Base-by-base conservation (phyloP, 1,140 invertebrate genomes). In the Neuroterus valhalla region DNA sequence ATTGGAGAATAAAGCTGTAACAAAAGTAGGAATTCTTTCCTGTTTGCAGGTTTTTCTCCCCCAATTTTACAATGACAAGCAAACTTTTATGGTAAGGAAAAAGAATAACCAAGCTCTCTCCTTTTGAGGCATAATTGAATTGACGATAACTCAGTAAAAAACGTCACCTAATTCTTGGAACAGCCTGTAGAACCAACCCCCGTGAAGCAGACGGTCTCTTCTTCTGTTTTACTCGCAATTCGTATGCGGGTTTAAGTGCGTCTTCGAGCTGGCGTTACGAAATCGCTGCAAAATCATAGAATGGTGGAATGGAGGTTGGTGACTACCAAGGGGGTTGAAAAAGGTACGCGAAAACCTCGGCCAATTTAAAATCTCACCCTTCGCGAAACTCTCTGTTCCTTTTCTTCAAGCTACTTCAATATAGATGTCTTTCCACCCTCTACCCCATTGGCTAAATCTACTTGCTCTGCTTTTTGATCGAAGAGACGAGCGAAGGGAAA, bases 231-330 rank as follows among this genome's bases (percentile, higher is more conserved):
- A 62, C 55, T 62, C 55, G 55, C 55, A 62, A 62, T 62, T 62
- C 55, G 55, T 62, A 62, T 62, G 55, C 55, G 55, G 55, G 55
- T 62, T 62, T 62, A 62, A 62, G 55, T 62, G 55, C 31, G 55
- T 62, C 55, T 62, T 38, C 55, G 55, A 62, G 55, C 55, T 62
- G 26, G 26, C 55, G 55, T 62, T 62, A 62, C 55, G 55, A n/a
- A 62, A 62, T 62, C 55, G 23, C 23, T 62, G 55, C 26, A 62
- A 62, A 31, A 62, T 62, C 55, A 26, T 62, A 6, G 23, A 62
- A 12, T 19, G 48, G 17, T 8, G 48, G 55, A 14, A 23, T 14
- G 31, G 55, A 62, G 21, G 15, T 62, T 23, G 55, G 10, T 23
- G 23, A 62, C 55, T 62, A 62, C 31, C 55, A 62, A 62, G 55